Conservation (phyloP, 2,113 vertebrate species). For the Acanthochromis polyacanthus region DNA sequence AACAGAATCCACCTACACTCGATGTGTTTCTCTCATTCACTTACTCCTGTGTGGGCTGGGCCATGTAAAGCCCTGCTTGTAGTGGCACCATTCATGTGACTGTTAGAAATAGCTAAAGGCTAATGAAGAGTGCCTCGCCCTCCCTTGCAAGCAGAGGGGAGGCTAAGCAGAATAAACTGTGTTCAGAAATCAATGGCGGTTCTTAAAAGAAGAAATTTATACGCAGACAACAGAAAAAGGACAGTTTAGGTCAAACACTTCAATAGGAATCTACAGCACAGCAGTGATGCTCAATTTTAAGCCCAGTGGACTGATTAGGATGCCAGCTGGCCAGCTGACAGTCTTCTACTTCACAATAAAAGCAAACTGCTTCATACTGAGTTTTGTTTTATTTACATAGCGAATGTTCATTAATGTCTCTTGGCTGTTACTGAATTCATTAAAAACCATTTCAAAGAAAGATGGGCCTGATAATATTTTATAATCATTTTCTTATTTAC, state of each 20-base stretch:
- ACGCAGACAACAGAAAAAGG: neutral
- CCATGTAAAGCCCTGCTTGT: constrained; percentile 52
- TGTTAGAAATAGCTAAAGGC: constrained; percentile 22
- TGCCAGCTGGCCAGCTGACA: too few species aligned
- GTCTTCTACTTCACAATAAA: too few species aligned
- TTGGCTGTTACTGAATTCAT: too few species aligned
- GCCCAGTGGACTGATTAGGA: too few species aligned
- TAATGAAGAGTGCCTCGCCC: constrained; percentile 22
- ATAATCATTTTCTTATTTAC: too few species aligned
- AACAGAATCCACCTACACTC: constrained; percentile 39
- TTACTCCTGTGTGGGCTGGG: constrained; percentile 47
- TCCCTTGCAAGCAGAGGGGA: neutral
- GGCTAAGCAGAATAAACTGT: constrained; percentile 1
- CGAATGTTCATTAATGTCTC: too few species aligned
- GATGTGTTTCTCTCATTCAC: constrained; percentile 52
- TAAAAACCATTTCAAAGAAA: too few species aligned
- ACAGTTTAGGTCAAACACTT: neutral
- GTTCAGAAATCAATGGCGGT: constrained; percentile 8
- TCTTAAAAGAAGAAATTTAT: constrained; percentile 8
- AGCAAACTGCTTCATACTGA: too few species aligned
- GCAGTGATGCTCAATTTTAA: too few species aligned
- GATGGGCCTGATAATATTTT: too few species aligned
- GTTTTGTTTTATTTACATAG: too few species aligned
- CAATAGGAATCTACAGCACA: constrained; percentile 4
- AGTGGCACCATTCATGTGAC: constrained; percentile 40